Percentiles rank a stretch among this genome's conserved stretches.
phyloP scores from a whole-genome alignment of 2,888 invertebrate genomes.

The Rhodophaea formosa region DNA sequence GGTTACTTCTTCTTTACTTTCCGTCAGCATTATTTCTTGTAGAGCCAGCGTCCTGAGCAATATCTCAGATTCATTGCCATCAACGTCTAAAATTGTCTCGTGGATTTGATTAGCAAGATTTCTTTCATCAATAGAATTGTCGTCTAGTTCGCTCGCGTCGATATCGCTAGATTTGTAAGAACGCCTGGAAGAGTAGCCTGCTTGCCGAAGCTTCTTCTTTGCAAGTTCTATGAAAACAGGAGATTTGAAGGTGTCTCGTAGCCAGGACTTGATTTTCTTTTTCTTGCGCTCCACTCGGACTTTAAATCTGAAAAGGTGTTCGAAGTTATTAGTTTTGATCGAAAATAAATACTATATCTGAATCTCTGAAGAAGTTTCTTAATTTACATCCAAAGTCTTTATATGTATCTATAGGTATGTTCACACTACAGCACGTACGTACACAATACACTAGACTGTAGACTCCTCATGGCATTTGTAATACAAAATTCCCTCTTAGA shows the following conservation, averaged over 20 bases:
- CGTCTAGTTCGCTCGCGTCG: conserved; percentile 44
- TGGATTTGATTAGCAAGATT: conserved; percentile 64
- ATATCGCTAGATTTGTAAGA: conserved; percentile 24
- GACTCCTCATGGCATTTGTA: too few species aligned
- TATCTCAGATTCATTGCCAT: conserved; percentile 55
- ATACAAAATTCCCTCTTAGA: too few species aligned
- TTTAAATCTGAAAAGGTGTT: conserved; percentile 53
- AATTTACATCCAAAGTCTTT: too few species aligned
- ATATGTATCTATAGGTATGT: too few species aligned
- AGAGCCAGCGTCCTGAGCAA: conserved; percentile 58
- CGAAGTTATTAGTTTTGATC: too few species aligned
- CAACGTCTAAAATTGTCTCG: conserved; percentile 56
- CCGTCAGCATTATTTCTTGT: conserved; percentile 53
- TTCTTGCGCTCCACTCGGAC: conserved; percentile 68
- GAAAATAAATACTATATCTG: too few species aligned
- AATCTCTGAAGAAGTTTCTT: too few species aligned
- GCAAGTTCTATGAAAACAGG: conserved; percentile 63
- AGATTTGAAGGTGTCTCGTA: conserved; percentile 63
- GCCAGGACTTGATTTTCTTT: conserved; percentile 68
- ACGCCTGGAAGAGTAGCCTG: conserved; percentile 49
- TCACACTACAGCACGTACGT: too few species aligned
- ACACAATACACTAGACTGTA: too few species aligned
- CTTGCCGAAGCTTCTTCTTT: conserved; percentile 59
- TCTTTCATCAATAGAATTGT: conserved; percentile 58
- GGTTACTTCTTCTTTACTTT: conserved; percentile 26